A percentile compares a stretch with the other conserved stretches of the same genome.
These are phyloP conservation scores for Bujurquina vittata DNA, from an alignment of 2,113 vertebrate genomes.

Conservation along the genomic window DNA sequence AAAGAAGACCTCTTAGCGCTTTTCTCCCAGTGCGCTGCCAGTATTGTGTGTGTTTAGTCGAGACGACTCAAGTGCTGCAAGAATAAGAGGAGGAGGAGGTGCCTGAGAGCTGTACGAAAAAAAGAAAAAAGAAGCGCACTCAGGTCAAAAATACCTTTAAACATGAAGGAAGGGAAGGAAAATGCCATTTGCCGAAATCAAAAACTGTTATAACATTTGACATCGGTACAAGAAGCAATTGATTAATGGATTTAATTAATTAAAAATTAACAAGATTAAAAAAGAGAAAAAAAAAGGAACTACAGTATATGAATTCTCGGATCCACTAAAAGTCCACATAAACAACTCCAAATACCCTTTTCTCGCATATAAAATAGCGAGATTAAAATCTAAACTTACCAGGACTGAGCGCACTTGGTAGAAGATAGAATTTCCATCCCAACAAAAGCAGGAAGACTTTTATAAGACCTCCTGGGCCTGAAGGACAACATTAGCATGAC, in stretches of 20 bases:
- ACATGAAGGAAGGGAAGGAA: background rate
- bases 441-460: slow-evolving; percentile 17
- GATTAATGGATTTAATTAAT: background rate
- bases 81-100: background rate
- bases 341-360: background rate
- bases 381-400: background rate
- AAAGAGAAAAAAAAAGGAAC: too few species aligned
- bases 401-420: background rate
- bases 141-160: background rate
- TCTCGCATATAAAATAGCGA: background rate
- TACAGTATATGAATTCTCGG: rapidly evolving
- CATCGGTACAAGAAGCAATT: background rate
- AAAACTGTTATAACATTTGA: background rate
- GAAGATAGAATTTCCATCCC: background rate
- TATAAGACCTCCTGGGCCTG: slow-evolving; percentile 2
- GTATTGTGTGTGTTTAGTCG: background rate
- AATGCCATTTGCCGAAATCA: background rate
- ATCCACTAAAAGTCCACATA: background rate
- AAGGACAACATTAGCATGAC: slow-evolving; percentile 29
- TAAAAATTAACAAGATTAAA: background rate
- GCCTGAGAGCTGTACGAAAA: background rate
- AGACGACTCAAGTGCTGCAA: background rate
- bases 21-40: background rate
- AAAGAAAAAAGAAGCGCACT: background rate
- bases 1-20: background rate